These are phyloP conservation scores for Cataglyphis rosenhaueri DNA, from an alignment of 2,888 invertebrate species.

Conservation along the genomic window DNA sequence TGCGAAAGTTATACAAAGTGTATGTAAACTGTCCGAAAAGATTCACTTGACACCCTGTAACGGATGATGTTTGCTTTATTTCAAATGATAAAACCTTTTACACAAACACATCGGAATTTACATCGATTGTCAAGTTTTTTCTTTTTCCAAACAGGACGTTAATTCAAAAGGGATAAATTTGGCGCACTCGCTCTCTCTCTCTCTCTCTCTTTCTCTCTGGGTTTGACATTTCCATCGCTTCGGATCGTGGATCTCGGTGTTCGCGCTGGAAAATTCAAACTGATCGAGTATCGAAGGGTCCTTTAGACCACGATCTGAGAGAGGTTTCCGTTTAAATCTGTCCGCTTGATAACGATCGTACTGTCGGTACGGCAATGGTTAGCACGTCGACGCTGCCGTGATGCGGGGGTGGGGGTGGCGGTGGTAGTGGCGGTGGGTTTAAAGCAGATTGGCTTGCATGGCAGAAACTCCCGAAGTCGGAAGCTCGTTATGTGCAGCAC, in stretches of 20 bases:
- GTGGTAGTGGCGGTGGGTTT: conserved; percentile 64
- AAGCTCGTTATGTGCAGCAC: conserved; percentile 84
- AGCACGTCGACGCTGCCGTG: conserved; percentile 51
- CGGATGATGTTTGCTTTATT: conserved; percentile 22
- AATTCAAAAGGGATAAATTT: conserved; percentile 12
- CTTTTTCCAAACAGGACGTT: not conserved
- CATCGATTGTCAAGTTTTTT: not conserved
- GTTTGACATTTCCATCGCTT: not conserved
- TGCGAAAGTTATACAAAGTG: conserved; percentile 7
- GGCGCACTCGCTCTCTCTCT: too few relatives aligned
- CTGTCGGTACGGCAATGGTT: conserved; percentile 57
- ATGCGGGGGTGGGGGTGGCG: conserved; percentile 23
- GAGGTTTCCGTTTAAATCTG: conserved; percentile 69
- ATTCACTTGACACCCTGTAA: conserved; percentile 17
- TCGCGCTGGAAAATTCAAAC: not conserved
- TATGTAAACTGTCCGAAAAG: conserved; percentile 20
- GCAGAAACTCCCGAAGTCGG: conserved; percentile 78
- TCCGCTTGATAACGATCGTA: conserved; percentile 71
- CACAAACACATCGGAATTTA: conserved; percentile 4
- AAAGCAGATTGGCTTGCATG: conserved; percentile 81
- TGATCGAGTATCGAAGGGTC: conserved; percentile 13
- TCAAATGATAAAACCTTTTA: conserved; percentile 11
- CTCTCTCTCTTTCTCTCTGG: not conserved
- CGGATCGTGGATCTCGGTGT: not conserved
- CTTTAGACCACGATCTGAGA: conserved; percentile 48